Evolutionary conservation across 2,888 invertebrate genomes (phyloP), one percentile per base, ranked within the genome.

Genomic region (Eilema sororculum): DNA sequence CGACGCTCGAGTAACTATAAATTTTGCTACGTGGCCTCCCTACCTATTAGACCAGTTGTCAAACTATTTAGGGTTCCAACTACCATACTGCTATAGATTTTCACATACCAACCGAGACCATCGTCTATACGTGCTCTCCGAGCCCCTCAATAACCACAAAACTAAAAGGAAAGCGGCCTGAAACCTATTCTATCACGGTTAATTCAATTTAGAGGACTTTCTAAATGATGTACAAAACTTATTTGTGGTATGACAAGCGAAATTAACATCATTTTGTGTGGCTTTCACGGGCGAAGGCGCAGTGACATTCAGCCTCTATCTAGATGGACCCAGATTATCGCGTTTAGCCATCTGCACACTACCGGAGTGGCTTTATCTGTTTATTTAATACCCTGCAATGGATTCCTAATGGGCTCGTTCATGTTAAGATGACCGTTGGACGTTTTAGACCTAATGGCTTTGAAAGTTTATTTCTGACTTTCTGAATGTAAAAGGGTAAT

Each of bases 181-280:
- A 76, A 77, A 67, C 76, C 70, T 65, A 80, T 80, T 78, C 72
- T 77, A 68, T 78, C 69, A 71, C 80, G 80, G 86, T 86, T 88
- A 89, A 90, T 92, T 91, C 88, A 90, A 90, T 92, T 90, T 87
- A 86, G 89, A 86, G 86, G 85, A 87, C 93, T 94, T 93, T 94
- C 94, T 91, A 93, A 93, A 91, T 90, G 91, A 93, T 93, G 93
- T 86, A 91, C 92, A 87, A 91, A 93, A 90, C 89, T 91, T 91
- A 94, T 94, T 94, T 91, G 89, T 86, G 84, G 86, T 90, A 91
- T 93, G 91, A 93, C 92, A 90, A 92, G 91, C 89, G 90, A 91
- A 90, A 93, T 87, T 89, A 87, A 86, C 68, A 71, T 81, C 80
- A 79, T 82, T 77, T 81, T 75, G 75, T 64, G 69, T 68, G 78